Evolutionary conservation across 2,888 invertebrate species (phyloP).

Genomic region (Zonitis immaculata): DNA sequence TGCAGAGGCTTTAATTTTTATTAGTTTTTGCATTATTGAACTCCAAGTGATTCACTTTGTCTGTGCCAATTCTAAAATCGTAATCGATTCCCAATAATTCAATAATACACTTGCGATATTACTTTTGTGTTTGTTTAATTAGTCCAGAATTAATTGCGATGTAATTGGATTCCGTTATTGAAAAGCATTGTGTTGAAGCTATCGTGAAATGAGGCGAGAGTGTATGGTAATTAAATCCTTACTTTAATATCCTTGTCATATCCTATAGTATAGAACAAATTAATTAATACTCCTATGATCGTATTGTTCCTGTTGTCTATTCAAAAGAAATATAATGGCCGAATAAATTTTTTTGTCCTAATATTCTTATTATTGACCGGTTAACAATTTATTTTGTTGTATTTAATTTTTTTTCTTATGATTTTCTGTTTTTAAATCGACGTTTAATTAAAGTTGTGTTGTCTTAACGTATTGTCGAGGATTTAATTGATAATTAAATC

Average conservation of each 20-base stretch:
- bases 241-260: slow-evolving; percentile 11
- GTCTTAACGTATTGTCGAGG: slow-evolving; percentile 7
- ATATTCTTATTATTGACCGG: slow-evolving; percentile 31
- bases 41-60: not conserved
- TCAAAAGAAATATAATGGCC: not conserved
- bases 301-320: not conserved
- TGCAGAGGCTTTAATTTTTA: not conserved
- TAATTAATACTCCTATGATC: slow-evolving; percentile 12
- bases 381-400: slow-evolving; percentile 19
- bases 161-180: slow-evolving; percentile 13
- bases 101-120: slow-evolving; percentile 1
- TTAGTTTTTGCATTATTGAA: not conserved
- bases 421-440: no score
- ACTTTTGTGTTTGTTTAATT: slow-evolving; percentile 13
- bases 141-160: slow-evolving; percentile 9
- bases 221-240: slow-evolving; percentile 18
- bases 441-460: slow-evolving; percentile 34
- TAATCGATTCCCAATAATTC: slow-evolving; percentile 6
- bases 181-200: slow-evolving; percentile 11
- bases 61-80: not conserved
- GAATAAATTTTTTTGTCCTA: slow-evolving; percentile 7
- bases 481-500: slow-evolving; percentile 47
- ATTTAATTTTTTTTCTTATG: no score
- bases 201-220: slow-evolving; percentile 11
- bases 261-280: slow-evolving; percentile 11